Base-by-base conservation (phyloP, 2,113 vertebrate species). In the Poicephalus meyeri region DNA sequence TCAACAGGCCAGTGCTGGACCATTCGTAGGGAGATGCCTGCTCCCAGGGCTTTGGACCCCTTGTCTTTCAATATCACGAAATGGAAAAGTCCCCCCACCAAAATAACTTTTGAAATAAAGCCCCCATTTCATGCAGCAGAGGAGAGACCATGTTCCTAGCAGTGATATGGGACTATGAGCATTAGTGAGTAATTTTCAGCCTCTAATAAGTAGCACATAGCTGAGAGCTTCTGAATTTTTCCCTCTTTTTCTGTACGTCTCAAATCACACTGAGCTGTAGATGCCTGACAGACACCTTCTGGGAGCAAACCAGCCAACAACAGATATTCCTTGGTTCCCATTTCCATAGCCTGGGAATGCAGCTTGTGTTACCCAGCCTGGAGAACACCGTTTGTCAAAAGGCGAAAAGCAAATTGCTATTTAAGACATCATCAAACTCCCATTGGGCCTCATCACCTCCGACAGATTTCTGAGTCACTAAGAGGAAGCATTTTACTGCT, bases 401-500 rank as follows among this genome's bases (percentile, higher is more conserved):
- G n/a, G 15, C 20, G 6, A 86, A 80, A 79, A 95, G 86, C 69
- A 88, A 92, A 93, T 79, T 2, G 2, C 86, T 96, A 63, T 93
- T 96, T 92, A 93, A 96, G 96, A 96, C 80, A 94, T 91, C 90
- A 29, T 20, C 86, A 8, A 33, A 14, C 61, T 93, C 83, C 88
- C 96, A 6, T 42, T 6, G 93, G 92, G 93, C 83, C 78, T 93
- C 92, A 89, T 95, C 94, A 80, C 91, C 92, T 96, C 95, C 31
- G 44, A 95, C 93, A 95, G 93, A 95, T 94, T 66, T 66, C 88
- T 97, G 96, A 95, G 80, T 96, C 95, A 96, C 81, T 28, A 79
- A 28, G 91, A 97, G 96, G 96, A 97, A 97, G 83, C 50, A 91
- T 96, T 97, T 97, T 96, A 97, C 96, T 96, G 95, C 86, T 96